Evolutionary conservation across 2,113 vertebrate species (phyloP), one percentile per base, ranked within the genome.

Genomic region (Rafetus swinhoei): DNA sequence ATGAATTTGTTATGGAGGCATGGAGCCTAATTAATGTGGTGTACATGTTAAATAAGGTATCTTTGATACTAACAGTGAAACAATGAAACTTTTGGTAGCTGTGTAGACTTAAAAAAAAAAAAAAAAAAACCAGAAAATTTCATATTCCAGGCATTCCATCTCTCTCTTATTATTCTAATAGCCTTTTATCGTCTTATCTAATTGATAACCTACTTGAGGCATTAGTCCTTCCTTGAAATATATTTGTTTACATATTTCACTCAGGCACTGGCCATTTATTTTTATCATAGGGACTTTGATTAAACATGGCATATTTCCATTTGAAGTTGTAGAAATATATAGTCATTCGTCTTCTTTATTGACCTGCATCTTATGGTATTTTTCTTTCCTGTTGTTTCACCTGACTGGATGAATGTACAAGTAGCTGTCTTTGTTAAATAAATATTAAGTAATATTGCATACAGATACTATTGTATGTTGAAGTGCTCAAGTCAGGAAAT

Each of bases 301-400:
- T 69, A n/a, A 81, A 83, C 74, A 15, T 27, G 82, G 29, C 69
- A 0, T 90, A 13, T 77, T 65, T 62, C 77, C 0, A 52, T 88
- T 81, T 93, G 35, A 74, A 13, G 12, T 56, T 87, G 92, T 81
- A 11, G 16, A 18, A 91, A 27, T 62, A 86, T 84, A 50, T 88
- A 79, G 19, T 79, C 3, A 32, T 6, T 69, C 18, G 76, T 35
- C 13, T 85, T 3, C 24, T 87, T 92, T 88, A 57, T 81, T 89
- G 32, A 29, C 16, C n/a, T 69, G 16, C 62, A 32, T n/a, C 27
- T 69, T 4, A 16, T 69, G 60, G 29, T 62, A 62, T 29, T 62
- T 62, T 62, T 62, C 27, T 62, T 62, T 62, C 60, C 27, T 62
- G 7, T 29, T 6, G 12, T 62, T 62, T 29, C 13, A 14, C 13